These are phyloP conservation scores for Nephrotoma guestfalica DNA, from an alignment of 2,888 invertebrate species.

Conservation along the genomic window DNA sequence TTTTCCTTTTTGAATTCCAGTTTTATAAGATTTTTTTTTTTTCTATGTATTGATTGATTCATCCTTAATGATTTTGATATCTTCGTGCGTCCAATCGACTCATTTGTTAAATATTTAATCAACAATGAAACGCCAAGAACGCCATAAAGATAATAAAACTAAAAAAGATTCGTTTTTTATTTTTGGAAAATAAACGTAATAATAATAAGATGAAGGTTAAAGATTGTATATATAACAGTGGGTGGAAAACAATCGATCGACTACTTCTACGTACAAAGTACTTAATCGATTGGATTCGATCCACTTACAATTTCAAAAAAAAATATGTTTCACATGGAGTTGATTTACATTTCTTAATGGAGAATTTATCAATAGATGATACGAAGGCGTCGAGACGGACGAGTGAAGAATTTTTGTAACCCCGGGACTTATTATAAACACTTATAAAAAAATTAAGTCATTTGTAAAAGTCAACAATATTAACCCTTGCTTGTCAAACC, in stretches of 20 bases:
- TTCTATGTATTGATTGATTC: neutral
- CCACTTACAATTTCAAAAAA: neutral
- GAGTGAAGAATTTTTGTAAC: neutral
- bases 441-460: neutral
- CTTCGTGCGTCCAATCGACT: neutral
- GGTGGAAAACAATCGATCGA: neutral
- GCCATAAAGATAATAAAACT: neutral
- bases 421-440: neutral
- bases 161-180: neutral
- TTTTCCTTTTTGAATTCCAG: neutral
- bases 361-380: constrained; percentile 11
- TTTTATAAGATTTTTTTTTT: neutral
- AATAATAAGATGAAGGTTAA: neutral
- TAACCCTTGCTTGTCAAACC: neutral
- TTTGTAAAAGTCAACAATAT: neutral
- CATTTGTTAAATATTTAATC: neutral
- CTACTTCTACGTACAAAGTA: neutral
- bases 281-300: neutral
- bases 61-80: neutral
- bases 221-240: neutral
- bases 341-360: constrained; percentile 6
- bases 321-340: neutral
- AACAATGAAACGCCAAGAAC: neutral
- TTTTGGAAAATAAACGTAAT: neutral
- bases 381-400: neutral